A percentile compares a stretch with the other conserved stretches of the same genome.
phyloP scores from a whole-genome alignment of 2,888 invertebrate species.

The Tinea pellionella region DNA sequence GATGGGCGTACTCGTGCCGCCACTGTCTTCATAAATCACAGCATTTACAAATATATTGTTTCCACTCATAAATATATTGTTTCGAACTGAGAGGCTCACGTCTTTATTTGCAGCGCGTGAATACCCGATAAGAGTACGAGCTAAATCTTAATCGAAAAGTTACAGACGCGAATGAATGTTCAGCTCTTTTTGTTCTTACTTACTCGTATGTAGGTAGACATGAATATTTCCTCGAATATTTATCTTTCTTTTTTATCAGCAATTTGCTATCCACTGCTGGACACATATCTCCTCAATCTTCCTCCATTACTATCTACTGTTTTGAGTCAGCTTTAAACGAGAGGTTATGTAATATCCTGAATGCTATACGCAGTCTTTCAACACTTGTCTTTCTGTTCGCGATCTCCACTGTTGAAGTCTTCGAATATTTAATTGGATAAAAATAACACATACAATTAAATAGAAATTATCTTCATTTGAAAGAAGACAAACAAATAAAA shows the following conservation, averaged over 20 bases:
- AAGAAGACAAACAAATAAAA: neutral
- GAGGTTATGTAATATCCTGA: too few species aligned
- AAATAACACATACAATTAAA: neutral
- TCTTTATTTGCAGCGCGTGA: conserved; percentile 34
- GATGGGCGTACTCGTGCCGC: conserved; percentile 32
- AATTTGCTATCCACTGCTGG: too few species aligned
- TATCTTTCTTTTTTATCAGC: neutral
- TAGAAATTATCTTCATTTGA: too few species aligned
- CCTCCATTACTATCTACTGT: too few species aligned
- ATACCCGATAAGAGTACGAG: conserved; percentile 14
- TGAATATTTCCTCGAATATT: neutral
- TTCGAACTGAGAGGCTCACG: conserved; percentile 24
- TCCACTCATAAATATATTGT: conserved; percentile 40
- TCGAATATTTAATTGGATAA: too few species aligned
- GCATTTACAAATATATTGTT: conserved; percentile 43
- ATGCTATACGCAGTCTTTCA: too few species aligned
- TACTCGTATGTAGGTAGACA: neutral
- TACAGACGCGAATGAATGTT: conserved; percentile 8
- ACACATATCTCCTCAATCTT: too few species aligned
- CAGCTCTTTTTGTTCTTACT: neutral
- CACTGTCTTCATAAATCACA: conserved; percentile 49
- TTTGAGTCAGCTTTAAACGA: too few species aligned
- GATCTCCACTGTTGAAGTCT: too few species aligned
- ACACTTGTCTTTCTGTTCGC: too few species aligned
- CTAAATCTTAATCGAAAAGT: conserved; percentile 15